Conservation (phyloP, 2,888 invertebrate species). For the Lasioglossum zephyrum region DNA sequence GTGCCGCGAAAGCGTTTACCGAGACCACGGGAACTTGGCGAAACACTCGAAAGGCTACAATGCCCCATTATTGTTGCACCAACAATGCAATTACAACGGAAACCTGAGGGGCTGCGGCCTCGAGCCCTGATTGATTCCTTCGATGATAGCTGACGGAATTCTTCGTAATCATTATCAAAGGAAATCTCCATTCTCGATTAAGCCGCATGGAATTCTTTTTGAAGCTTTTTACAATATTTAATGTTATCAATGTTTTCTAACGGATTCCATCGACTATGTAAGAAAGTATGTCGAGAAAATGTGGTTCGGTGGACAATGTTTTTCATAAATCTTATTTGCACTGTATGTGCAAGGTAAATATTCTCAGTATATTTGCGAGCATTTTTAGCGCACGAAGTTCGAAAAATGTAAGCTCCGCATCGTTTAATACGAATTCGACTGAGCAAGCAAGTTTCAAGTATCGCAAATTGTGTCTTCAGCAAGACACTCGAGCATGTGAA, state of each 20-base stretch:
- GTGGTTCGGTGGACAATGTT: background rate
- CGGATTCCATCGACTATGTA: no score
- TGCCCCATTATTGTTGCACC: background rate
- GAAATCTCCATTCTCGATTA: background rate
- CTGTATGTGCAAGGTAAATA: background rate
- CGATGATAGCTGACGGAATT: background rate
- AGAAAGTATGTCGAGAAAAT: background rate
- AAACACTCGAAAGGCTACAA: background rate
- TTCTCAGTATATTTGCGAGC: background rate
- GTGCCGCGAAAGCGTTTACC: background rate
- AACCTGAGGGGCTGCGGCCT: background rate
- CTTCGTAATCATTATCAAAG: background rate
- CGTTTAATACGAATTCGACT: background rate
- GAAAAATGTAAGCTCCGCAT: background rate
- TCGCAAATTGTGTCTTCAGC: conserved; percentile 1
- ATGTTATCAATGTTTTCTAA: no score
- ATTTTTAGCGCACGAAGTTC: background rate
- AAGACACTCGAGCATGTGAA: background rate
- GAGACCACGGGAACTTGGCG: background rate
- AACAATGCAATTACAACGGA: conserved; percentile 10
- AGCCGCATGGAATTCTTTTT: background rate
- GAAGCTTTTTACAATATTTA: background rate
- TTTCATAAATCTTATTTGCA: background rate
- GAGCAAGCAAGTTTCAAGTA: background rate
- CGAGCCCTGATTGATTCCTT: background rate